Evolutionary conservation across 2,113 vertebrate genomes (phyloP).

Genomic region (Apteryx mantelli): DNA sequence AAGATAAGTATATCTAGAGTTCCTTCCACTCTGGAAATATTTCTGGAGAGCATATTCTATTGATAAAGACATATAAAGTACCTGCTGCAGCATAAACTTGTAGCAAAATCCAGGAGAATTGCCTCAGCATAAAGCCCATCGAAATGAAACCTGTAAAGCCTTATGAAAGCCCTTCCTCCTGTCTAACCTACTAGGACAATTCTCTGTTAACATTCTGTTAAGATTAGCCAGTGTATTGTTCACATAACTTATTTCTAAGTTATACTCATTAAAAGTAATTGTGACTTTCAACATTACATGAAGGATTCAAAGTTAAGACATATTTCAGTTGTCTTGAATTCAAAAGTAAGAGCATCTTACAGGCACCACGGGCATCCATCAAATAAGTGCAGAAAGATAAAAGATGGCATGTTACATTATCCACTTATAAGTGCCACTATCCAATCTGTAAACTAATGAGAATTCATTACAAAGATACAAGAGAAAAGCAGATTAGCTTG

Average conservation of each 20-base stretch:
- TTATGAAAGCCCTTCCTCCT: neutral
- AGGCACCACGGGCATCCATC: neutral
- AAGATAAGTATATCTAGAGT: neutral
- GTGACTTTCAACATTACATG: neutral
- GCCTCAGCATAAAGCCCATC: neutral
- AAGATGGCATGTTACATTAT: neutral
- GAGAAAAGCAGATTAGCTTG: constrained; percentile 69
- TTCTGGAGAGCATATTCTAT: neutral
- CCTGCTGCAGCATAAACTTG: neutral
- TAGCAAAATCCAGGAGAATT: neutral
- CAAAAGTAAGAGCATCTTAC: constrained; percentile 30
- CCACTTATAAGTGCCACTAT: neutral
- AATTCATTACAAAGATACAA: constrained; percentile 64
- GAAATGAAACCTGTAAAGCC: neutral
- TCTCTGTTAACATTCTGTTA: neutral
- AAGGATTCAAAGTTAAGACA: neutral
- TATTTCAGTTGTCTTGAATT: neutral
- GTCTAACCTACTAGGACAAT: neutral
- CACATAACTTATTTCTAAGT: constrained; percentile 5
- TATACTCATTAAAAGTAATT: neutral
- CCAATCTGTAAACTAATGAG: constrained; percentile 60
- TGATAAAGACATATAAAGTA: neutral
- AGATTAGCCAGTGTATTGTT: neutral
- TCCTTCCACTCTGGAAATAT: neutral
- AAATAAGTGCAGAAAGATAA: constrained; percentile 33